These are phyloP conservation scores for Callocephalon fimbriatum DNA, from an alignment of 2,113 vertebrate species.

Conservation along the genomic window DNA sequence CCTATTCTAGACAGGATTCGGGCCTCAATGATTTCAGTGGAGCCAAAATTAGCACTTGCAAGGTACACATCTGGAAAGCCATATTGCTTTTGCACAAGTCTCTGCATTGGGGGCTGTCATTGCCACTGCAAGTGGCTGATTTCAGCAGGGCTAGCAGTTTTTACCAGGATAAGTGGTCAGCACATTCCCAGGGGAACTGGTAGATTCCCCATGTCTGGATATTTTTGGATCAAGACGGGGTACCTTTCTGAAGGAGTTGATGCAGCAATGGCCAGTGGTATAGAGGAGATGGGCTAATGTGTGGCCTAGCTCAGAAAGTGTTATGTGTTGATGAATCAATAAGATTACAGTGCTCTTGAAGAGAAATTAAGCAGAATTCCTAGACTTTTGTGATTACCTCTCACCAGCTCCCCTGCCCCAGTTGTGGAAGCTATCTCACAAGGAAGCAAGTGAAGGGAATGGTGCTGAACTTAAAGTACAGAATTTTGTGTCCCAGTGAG, in stretches of 20 bases:
- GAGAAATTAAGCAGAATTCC: background rate
- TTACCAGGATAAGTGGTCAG: background rate
- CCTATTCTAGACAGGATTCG: background rate
- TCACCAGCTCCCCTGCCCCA: background rate
- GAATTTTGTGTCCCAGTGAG: background rate
- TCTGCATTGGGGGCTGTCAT: rapidly evolving
- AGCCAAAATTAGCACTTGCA: background rate
- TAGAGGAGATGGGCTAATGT: background rate
- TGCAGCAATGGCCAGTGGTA: background rate
- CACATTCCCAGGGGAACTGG: background rate
- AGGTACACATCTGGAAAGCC: background rate
- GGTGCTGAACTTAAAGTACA: background rate
- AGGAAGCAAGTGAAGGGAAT: background rate
- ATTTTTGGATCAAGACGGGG: background rate
- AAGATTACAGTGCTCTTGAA: background rate
- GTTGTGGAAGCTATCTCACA: background rate
- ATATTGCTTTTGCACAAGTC: background rate
- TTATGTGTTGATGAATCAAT: rapidly evolving
- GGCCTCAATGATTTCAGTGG: background rate
- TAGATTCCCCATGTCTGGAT: background rate
- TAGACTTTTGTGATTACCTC: background rate
- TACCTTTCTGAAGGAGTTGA: background rate
- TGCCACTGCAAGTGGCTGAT: background rate
- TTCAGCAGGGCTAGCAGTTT: background rate
- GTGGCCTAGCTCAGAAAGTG: background rate